Evolutionary conservation across 1,140 invertebrate species (phyloP), one percentile per base, ranked within the genome.

Genomic region (Dreissena rostriformis): DNA sequence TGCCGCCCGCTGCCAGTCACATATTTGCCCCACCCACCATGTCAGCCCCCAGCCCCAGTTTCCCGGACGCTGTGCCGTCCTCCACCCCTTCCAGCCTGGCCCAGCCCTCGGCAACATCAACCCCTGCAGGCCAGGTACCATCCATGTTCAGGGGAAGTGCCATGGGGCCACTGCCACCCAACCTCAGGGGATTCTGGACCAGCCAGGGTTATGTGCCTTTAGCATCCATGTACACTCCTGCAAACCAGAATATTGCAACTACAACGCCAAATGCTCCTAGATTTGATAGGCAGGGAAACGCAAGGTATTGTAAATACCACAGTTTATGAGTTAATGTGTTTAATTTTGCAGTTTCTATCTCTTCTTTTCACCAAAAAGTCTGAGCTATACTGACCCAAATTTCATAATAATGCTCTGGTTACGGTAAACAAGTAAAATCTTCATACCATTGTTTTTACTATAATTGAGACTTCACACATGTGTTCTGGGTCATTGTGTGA

Each of bases 251-350:
- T 14, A 77, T 87, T 55, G 87, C 86, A 51, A 81, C 86, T 17
- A 71, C 70, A 14, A 85, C 86, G 53, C 87, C 88, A n/a, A 79
- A 39, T 61, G 87, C 87, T 26, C 88, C 89, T 17, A 24, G 79
- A 63, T 17, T 52, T 22, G 77, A 71, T n/a, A 78, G 51, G 28
- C 29, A 70, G 39, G 26, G 57, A 61, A n/a, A 61, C 12, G 57
- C 57, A 61, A 61, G 57, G 57, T 61, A 61, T 61, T 61, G 2
- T 24, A 61, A 39, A 39, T 39, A 5, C 39, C 39, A 2, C 2
- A 39, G 39, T 39, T 39, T 39, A 39, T 39, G 39, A 8, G 39
- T 5, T 5, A 39, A 39, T 39, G 39, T 39, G 39, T 39, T 39
- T 39, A 39, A 39, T 39, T 39, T 39, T 39, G 39, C 8, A 39